Conservation (phyloP, 2,888 invertebrate genomes). For the Strigamia transsilvanica region DNA sequence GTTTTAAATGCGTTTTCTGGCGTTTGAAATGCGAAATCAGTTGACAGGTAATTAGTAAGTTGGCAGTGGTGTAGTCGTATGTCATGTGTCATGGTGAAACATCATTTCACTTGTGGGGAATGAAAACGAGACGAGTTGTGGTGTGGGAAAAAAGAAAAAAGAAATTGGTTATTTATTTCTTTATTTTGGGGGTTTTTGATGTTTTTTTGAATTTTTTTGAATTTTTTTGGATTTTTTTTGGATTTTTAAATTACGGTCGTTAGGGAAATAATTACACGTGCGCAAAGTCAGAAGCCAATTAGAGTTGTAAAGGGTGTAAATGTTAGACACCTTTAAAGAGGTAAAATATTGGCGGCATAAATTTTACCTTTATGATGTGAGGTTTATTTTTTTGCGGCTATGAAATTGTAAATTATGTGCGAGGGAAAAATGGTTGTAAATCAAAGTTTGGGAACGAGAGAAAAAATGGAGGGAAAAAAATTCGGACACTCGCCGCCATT, state of each 20-base stretch:
- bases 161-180: background rate
- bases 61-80: constrained; percentile 34
- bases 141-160: background rate
- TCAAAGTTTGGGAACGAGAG: background rate
- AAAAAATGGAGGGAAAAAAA: background rate
- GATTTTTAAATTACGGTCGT: background rate
- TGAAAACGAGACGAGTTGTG: background rate
- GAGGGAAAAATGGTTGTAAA: background rate
- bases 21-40: constrained; percentile 28
- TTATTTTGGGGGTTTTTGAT: background rate
- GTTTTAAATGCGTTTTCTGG: constrained; percentile 5
- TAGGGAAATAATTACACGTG: constrained; percentile 7
- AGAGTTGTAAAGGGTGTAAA: constrained; percentile 42
- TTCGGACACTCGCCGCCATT: no score
- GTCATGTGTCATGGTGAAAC: constrained; percentile 23
- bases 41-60: constrained; percentile 45
- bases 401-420: constrained; percentile 16
- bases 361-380: constrained; percentile 34
- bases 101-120: background rate
- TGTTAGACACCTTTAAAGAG: constrained; percentile 16
- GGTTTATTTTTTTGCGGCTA: constrained; percentile 21
- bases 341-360: constrained; percentile 30
- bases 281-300: constrained; percentile 30
- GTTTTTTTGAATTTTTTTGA: no score
- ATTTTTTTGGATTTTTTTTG: no score